These are phyloP conservation scores for Etia nguti DNA, from an alignment of 2,113 vertebrate species.

Conservation along the genomic window DNA sequence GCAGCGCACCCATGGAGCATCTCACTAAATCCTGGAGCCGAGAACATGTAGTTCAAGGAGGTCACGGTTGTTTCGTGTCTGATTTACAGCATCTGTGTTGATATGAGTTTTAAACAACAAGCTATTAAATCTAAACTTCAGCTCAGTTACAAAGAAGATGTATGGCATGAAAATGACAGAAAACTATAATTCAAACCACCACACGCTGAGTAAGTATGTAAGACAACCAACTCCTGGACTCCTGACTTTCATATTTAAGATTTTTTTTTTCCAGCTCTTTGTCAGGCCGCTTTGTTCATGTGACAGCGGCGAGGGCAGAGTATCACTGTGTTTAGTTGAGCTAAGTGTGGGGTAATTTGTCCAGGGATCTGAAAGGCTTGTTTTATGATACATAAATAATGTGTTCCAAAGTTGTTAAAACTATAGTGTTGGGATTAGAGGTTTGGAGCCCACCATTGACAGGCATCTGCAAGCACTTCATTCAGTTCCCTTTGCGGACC, in stretches of 20 bases:
- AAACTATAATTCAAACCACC: neutral
- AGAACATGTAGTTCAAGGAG: neutral
- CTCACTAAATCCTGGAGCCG: neutral
- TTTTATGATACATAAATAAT: constrained; percentile 27
- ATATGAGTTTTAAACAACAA: neutral
- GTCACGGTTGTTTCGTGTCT: constrained; percentile 8
- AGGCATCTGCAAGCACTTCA: constrained; percentile 61
- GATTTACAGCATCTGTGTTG: neutral
- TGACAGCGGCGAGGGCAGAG: constrained; percentile 3
- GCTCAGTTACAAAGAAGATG: neutral
- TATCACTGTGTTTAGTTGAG: neutral
- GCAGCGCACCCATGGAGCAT: neutral
- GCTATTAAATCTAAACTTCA: constrained; percentile 12
- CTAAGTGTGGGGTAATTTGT: constrained; percentile 29
- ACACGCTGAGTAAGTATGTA: neutral
- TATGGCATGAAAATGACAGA: neutral
- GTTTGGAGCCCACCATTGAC: constrained; percentile 8
- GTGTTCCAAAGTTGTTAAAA: constrained; percentile 40
- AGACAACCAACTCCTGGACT: neutral
- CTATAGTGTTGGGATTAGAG: constrained; percentile 32
- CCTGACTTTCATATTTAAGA: neutral
- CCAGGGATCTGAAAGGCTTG: constrained; percentile 8
- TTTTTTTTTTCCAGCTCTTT: neutral
- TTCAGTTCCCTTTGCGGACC: constrained; percentile 19
- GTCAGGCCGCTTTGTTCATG: neutral